Percentiles rank a stretch among this genome's conserved stretches.
phyloP scores from a whole-genome alignment of 2,888 invertebrate species.

The Clunio marinus region DNA sequence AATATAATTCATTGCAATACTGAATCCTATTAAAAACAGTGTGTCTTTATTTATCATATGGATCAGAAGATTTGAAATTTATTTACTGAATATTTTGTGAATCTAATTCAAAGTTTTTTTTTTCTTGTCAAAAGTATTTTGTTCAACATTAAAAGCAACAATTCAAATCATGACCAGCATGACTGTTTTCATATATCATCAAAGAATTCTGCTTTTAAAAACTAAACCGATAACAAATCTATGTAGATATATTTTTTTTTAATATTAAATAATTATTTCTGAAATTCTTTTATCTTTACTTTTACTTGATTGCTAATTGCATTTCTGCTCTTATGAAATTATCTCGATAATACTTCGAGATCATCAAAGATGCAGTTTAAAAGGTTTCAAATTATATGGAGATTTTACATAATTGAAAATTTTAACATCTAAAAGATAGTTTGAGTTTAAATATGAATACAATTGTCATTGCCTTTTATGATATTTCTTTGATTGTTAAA shows the following conservation, averaged over 20 bases:
- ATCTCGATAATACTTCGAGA: neutral
- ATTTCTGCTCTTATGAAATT: neutral
- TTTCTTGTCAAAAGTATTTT: neutral
- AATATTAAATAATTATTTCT: neutral
- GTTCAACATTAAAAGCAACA: neutral
- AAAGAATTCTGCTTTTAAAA: neutral
- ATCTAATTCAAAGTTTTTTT: neutral
- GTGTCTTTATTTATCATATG: too few relatives aligned
- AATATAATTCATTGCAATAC: too few relatives aligned
- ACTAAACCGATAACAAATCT: neutral
- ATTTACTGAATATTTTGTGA: neutral
- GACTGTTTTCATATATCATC: neutral
- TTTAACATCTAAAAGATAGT: neutral
- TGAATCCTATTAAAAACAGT: too few relatives aligned
- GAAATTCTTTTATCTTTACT: neutral
- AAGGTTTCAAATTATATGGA: neutral
- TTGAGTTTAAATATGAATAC: neutral
- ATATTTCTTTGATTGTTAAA: neutral
- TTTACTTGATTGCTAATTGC: conserved; percentile 27
- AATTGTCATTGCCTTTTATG: neutral
- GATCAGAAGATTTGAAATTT: neutral
- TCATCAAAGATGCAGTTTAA: neutral
- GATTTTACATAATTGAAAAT: neutral
- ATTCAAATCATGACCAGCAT: conserved; percentile 20
- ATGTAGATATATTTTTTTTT: neutral